Percentiles rank a stretch among this genome's conserved stretches.
phyloP scores from a whole-genome alignment of 2,113 vertebrate species.

The Xiphophorus hellerii region DNA sequence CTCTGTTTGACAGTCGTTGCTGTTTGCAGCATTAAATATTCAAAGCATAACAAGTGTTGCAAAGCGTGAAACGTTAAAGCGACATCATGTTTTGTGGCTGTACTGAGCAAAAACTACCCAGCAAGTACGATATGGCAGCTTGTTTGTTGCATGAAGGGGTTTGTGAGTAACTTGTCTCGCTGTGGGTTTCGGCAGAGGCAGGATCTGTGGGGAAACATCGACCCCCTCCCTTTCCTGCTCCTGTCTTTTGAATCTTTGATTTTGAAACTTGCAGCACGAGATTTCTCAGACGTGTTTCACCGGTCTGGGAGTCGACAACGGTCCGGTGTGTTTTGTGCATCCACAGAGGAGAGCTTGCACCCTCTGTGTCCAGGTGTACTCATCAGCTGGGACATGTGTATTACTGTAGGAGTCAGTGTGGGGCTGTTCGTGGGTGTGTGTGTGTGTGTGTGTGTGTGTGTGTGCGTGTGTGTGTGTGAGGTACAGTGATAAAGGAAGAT shows the following conservation, averaged over 20 bases:
- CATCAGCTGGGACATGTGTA: slow-evolving; percentile 25
- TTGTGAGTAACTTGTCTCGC: neutral
- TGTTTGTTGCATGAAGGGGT: neutral
- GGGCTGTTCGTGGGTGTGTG: slow-evolving; percentile 14
- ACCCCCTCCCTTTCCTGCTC: slow-evolving; percentile 2
- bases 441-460: neutral
- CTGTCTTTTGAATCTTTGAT: slow-evolving; percentile 20
- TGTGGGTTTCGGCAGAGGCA: neutral
- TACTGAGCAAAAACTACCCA: neutral
- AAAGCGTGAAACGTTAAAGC: slow-evolving; percentile 52
- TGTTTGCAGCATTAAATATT: slow-evolving; percentile 49
- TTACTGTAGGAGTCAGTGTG: slow-evolving; percentile 21
- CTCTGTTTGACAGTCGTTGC: neutral
- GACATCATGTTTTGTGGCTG: neutral
- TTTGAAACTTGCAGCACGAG: slow-evolving; percentile 2
- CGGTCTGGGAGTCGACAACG: slow-evolving; percentile 21
- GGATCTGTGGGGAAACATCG: slow-evolving; percentile 5
- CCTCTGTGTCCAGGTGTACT: slow-evolving; percentile 44
- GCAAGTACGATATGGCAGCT: neutral
- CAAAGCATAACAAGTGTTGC: slow-evolving; percentile 18
- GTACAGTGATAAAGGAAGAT: slow-evolving; percentile 34
- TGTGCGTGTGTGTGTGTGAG: slow-evolving; percentile 1
- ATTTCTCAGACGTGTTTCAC: slow-evolving; percentile 2
- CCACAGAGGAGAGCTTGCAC: slow-evolving; percentile 34
- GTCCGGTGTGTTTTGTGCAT: slow-evolving; percentile 27